Percentiles rank a stretch among this genome's conserved stretches.
Evolutionary conservation across 2,888 invertebrate genomes (phyloP).

Genomic region (Pteria penguin): DNA sequence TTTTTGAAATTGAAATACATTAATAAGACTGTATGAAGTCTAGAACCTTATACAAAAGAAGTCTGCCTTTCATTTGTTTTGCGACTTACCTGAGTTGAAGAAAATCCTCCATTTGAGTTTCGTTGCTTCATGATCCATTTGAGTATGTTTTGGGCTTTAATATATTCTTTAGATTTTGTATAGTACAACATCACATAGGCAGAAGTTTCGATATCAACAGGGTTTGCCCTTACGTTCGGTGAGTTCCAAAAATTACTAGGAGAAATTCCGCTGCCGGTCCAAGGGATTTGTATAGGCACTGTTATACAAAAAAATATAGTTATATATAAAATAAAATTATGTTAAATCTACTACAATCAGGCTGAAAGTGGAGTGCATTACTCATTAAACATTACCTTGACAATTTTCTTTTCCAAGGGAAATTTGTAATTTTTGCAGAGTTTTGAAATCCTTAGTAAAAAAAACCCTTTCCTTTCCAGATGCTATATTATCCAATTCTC

Average conservation of each 20-base stretch:
- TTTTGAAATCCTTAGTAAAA: neutral
- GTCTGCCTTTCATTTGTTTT: too few species aligned
- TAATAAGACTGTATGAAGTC: too few species aligned
- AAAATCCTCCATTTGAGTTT: constrained; percentile 73
- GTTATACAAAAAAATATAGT: neutral
- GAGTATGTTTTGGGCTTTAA: constrained; percentile 60
- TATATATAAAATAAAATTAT: neutral
- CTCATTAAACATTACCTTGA: neutral
- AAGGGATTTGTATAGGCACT: neutral
- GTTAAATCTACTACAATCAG: too few species aligned
- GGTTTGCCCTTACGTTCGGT: constrained; percentile 45
- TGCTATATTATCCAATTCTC: constrained; percentile 6
- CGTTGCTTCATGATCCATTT: constrained; percentile 72
- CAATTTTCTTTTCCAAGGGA: constrained; percentile 6
- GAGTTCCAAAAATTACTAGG: constrained; percentile 9
- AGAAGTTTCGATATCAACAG: constrained; percentile 72
- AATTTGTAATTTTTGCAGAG: neutral
- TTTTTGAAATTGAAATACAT: too few species aligned
- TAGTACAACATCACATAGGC: constrained; percentile 74
- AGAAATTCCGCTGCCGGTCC: neutral
- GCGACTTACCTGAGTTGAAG: constrained; percentile 78
- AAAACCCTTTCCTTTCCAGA: neutral
- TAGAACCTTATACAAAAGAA: too few species aligned
- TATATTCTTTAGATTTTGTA: constrained; percentile 50
- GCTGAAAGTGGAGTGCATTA: too few species aligned